Percentiles rank a stretch among this genome's conserved stretches.
phyloP scores from a whole-genome alignment of 1,140 invertebrate species.

The Zaprionus ornatus region DNA sequence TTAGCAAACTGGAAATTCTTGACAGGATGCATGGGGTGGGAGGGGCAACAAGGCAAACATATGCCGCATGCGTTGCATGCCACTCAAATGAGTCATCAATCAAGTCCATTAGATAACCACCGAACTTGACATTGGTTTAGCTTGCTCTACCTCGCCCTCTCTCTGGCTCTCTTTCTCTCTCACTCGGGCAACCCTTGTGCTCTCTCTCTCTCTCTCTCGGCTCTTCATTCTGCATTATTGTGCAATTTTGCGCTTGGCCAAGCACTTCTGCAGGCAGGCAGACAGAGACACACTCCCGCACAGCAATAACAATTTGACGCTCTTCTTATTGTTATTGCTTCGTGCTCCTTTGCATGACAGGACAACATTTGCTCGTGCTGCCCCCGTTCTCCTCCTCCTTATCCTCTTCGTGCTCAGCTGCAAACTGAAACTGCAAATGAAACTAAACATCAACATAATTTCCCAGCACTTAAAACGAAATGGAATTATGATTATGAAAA shows the following conservation, averaged over 20 bases:
- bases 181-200: slow-evolving; percentile 29
- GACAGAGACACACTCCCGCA: not conserved
- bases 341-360: slow-evolving; percentile 52
- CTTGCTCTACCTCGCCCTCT: not conserved
- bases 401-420: slow-evolving; percentile 41
- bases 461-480: slow-evolving; percentile 72
- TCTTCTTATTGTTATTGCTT: slow-evolving; percentile 23
- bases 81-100: slow-evolving; percentile 67
- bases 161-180: not conserved
- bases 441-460: slow-evolving; percentile 79
- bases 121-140: slow-evolving; percentile 43
- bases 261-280: slow-evolving; percentile 7
- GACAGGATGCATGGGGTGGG: not conserved
- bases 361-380: slow-evolving; percentile 32
- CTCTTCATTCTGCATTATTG: slow-evolving; percentile 50
- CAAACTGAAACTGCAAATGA: slow-evolving; percentile 66
- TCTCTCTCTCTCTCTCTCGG: not conserved
- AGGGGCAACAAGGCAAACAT: slow-evolving; percentile 39
- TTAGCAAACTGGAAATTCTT: slow-evolving; percentile 29
- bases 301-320: slow-evolving; percentile 44
- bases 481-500: slow-evolving; percentile 74
- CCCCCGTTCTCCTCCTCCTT: too few relatives aligned
- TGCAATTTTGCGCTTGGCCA: slow-evolving; percentile 52
- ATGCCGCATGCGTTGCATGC: slow-evolving; percentile 38
- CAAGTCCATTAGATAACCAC: slow-evolving; percentile 66